phyloP scores from a whole-genome alignment of 1,140 invertebrate genomes.

The Drosophila kanapiae region DNA sequence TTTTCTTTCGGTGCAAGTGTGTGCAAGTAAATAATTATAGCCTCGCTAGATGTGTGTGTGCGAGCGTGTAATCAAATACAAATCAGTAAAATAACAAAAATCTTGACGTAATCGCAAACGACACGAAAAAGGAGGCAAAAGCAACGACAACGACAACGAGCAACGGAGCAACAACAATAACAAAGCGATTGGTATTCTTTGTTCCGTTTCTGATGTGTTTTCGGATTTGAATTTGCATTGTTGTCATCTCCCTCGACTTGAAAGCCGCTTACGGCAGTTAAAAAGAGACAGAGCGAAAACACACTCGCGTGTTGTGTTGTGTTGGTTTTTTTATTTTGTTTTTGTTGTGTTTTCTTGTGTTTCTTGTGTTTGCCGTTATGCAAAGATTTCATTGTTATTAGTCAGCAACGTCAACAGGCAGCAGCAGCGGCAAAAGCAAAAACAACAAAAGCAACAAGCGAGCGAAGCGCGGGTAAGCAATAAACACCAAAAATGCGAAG shows the following conservation, averaged over 20 bases:
- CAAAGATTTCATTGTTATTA: slow-evolving; percentile 77
- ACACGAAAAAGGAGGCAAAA: slow-evolving; percentile 47
- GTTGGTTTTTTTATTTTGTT: slow-evolving; percentile 20
- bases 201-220: slow-evolving; percentile 32
- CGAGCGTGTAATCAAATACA: slow-evolving; percentile 74
- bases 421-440: slow-evolving; percentile 21
- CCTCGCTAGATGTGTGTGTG: slow-evolving; percentile 4
- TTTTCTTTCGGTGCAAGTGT: slow-evolving; percentile 28
- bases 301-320: slow-evolving; percentile 34
- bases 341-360: slow-evolving; percentile 16
- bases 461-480: slow-evolving; percentile 49
- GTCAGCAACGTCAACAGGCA: slow-evolving; percentile 60
- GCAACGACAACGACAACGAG: slow-evolving; percentile 8
- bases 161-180: slow-evolving; percentile 31
- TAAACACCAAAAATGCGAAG: slow-evolving; percentile 20
- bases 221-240: slow-evolving; percentile 37
- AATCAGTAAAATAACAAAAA: slow-evolving; percentile 79
- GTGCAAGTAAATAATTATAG: slow-evolving; percentile 66
- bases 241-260: slow-evolving; percentile 22
- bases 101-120: slow-evolving; percentile 80
- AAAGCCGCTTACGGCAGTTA: slow-evolving; percentile 20
- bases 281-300: slow-evolving; percentile 46
- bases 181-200: slow-evolving; percentile 37
- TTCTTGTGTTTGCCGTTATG: slow-evolving; percentile 65
- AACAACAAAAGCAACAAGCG: not conserved